Evolutionary conservation across 2,113 vertebrate species (phyloP).

Genomic region (Dascyllus trimaculatus): DNA sequence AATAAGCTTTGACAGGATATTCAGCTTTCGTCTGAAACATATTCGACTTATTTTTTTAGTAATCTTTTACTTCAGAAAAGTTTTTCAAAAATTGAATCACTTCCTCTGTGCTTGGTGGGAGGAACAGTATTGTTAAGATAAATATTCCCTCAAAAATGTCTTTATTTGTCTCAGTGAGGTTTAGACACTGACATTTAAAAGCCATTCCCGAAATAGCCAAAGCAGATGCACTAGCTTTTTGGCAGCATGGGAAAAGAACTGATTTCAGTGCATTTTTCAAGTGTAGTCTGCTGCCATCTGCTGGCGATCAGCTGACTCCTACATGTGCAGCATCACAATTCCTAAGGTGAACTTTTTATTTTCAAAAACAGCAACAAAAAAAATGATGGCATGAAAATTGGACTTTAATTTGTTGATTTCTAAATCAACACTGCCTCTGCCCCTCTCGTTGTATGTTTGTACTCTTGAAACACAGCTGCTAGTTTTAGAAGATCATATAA

Average conservation of each 20-base stretch:
- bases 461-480: constrained; percentile 2
- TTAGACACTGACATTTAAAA: neutral
- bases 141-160: neutral
- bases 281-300: constrained; percentile 79
- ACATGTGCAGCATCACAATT: neutral
- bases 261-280: constrained; percentile 14
- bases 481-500: constrained; percentile 1
- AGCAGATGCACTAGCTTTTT: neutral
- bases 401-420: neutral
- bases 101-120: neutral
- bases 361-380: neutral
- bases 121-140: neutral
- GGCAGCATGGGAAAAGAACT: neutral
- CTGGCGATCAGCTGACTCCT: constrained; percentile 48
- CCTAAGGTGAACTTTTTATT: constrained; percentile 1
- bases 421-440: neutral
- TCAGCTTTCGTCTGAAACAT: neutral
- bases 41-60: neutral
- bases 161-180: neutral
- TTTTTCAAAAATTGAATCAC: neutral
- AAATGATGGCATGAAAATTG: neutral
- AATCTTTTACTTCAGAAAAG: neutral
- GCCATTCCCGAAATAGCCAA: neutral
- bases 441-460: neutral
- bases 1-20: neutral